These are phyloP conservation scores for Macaria liturata DNA, from an alignment of 2,888 invertebrate species.

Conservation along the genomic window DNA sequence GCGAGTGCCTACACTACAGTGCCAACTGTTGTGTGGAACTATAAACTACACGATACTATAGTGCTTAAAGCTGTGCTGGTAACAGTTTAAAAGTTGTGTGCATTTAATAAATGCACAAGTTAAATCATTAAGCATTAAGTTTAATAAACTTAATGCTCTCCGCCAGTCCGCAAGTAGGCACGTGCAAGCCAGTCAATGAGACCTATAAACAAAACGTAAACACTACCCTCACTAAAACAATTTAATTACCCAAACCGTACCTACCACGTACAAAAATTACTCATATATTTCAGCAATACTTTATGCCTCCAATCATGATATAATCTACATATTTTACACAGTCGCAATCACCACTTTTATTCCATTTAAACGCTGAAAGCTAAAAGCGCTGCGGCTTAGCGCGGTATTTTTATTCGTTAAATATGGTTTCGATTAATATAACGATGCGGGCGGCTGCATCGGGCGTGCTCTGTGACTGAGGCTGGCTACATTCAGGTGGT, in stretches of 20 bases:
- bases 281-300: conserved; percentile 1
- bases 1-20: too few relatives aligned
- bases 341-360: conserved; percentile 19
- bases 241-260: too few relatives aligned
- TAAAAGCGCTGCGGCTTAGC: conserved; percentile 16
- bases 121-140: too few relatives aligned
- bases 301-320: conserved; percentile 11
- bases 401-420: conserved; percentile 24
- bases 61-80: conserved; percentile 2
- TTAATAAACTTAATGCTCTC: conserved; percentile 1
- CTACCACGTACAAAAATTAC: not conserved
- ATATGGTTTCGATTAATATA: conserved; percentile 43
- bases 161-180: conserved; percentile 6
- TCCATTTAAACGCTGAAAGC: conserved; percentile 20
- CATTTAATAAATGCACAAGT: conserved; percentile 1
- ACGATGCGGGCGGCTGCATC: conserved; percentile 73
- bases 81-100: conserved; percentile 3
- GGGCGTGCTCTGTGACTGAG: conserved; percentile 71
- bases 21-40: not conserved
- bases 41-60: not conserved
- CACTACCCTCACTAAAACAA: not conserved
- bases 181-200: conserved; percentile 4
- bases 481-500: conserved; percentile 79
- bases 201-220: conserved; percentile 1
- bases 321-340: conserved; percentile 17